Conservation (phyloP, 2,797 vertebrate species). For the Gobio occitaniae region DNA sequence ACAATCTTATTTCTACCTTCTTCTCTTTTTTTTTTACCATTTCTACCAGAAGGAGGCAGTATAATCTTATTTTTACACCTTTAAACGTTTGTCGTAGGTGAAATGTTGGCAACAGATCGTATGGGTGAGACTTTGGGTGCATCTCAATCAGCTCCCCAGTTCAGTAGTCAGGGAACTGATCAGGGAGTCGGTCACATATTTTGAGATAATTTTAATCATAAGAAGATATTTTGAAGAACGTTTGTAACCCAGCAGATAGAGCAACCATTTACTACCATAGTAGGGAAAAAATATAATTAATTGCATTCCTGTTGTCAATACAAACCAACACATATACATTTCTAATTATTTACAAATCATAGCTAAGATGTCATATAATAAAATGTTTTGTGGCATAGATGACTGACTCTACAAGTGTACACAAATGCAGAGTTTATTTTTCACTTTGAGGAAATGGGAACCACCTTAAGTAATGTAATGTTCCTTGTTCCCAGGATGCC, state of each 20-base stretch:
- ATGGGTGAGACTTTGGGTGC: too few species aligned
- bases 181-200: too few species aligned
- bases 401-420: neutral
- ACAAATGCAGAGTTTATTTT: neutral
- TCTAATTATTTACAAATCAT: neutral
- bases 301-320: neutral
- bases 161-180: too few species aligned
- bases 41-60: neutral
- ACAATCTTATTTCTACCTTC: too few species aligned
- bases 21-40: too few species aligned
- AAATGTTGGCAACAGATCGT: neutral
- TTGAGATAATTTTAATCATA: too few species aligned
- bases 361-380: neutral
- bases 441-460: slow-evolving; percentile 69
- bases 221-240: too few species aligned
- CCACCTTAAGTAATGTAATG: slow-evolving; percentile 32
- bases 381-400: neutral
- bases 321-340: neutral
- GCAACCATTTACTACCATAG: too few species aligned
- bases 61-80: neutral
- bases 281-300: neutral
- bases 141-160: too few species aligned
- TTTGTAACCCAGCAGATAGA: too few species aligned
- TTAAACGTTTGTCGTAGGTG: neutral
- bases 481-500: slow-evolving; percentile 68